Evolutionary conservation across 2,797 vertebrate genomes (phyloP), one percentile per base, ranked within the genome.

Genomic region (Karalla daura): DNA sequence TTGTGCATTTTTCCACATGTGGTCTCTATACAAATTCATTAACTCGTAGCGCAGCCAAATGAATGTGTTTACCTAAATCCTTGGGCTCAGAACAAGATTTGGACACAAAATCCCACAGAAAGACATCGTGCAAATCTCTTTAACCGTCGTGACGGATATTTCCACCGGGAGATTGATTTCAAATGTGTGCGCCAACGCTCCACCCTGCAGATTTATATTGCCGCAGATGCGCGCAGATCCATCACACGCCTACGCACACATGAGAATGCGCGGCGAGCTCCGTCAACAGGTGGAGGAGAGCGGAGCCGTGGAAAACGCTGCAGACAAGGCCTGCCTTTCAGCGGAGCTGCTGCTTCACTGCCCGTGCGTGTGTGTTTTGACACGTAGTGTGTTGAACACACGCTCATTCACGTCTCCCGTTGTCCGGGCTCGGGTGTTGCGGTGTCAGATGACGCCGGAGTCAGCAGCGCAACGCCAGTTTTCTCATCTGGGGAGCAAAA

Each of bases 241-340:
- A 37, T 53, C 56, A 2, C 35, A 58, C 60, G 2, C 74, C 56
- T 49, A 74, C 74, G 5, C 67, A 30, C 73, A 25, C 61, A 39
- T 25, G 36, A 10, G 33, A 28, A 17, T 15, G 32, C 17, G 44
- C 44, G 18, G 28, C 37, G 55, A 47, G 70, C 70, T 78, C 49
- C 39, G n/a, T 77, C 81, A 86, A 83, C 81, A 80, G 74, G 75
- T 84, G 74, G 50, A 52, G 47, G 39, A 66, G 50, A 63, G 55
- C 43, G 18, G 15, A 63, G 40, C 24, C 5, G 17, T 33, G 5
- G 41, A 33, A 1, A 28, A 56, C 6, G 5, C 44, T 60, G 68
- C n/a, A n/a, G 47, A 89, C 77, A 81, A 81, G 51, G 50, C 71
- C n/a, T 3, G 58, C 71, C 69, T 84, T 83, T 86, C 69, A 75